Conservation (phyloP, 2,797 vertebrate genomes). For the Muscicapa comitata region DNA sequence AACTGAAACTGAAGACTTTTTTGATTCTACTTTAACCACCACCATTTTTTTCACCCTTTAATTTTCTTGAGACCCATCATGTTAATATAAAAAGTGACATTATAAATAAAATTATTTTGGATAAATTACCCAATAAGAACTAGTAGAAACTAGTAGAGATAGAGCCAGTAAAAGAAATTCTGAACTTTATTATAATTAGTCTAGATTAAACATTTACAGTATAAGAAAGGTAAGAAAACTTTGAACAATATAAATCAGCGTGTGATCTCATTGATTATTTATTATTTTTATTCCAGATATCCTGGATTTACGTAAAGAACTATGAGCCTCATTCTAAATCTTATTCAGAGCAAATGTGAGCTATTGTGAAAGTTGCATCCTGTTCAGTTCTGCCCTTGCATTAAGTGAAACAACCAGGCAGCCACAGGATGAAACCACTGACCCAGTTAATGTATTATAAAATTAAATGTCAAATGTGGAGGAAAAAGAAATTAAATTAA, state of each 20-base stretch:
- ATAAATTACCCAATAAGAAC: not conserved
- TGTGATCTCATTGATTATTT: not conserved
- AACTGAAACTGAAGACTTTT: not conserved
- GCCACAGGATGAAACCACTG: not conserved
- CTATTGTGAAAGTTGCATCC: not conserved
- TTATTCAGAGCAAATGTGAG: not conserved
- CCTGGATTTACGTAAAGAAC: not conserved
- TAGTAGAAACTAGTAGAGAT: not conserved
- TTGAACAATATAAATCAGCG: not conserved
- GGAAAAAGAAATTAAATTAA: not conserved
- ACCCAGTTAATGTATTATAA: not conserved
- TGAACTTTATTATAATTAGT: not conserved
- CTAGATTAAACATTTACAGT: not conserved
- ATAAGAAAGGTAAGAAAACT: not conserved
- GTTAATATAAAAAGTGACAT: not conserved
- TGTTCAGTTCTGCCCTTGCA: not conserved
- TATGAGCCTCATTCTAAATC: not conserved
- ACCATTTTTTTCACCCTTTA: accelerated
- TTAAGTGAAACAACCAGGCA: not conserved
- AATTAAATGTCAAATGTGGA: not conserved
- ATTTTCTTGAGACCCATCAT: not conserved
- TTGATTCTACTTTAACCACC: not conserved
- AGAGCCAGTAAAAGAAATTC: not conserved
- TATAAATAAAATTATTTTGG: not conserved
- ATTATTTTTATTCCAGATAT: not conserved